Conservation (phyloP, 2,888 invertebrate species). For the Pristionchus japonicus region DNA sequence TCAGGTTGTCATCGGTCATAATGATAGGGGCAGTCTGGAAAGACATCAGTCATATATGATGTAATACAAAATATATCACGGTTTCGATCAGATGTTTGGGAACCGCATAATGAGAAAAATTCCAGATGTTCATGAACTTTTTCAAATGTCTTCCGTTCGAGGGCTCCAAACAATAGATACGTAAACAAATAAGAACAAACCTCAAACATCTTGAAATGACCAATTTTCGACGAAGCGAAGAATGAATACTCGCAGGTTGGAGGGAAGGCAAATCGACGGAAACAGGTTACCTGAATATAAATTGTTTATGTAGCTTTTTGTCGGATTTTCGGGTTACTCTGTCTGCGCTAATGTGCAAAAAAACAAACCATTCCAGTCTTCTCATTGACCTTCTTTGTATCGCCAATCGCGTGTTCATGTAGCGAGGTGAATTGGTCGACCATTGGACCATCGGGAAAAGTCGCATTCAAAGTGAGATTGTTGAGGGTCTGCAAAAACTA, state of each 20-base stretch:
- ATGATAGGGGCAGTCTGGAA: not conserved
- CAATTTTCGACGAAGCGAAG: not conserved
- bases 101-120: too few relatives aligned
- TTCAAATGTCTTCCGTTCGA: too few relatives aligned
- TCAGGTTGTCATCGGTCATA: not conserved
- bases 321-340: too few relatives aligned
- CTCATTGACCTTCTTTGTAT: not conserved
- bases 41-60: not conserved
- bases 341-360: too few relatives aligned
- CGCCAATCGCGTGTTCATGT: not conserved
- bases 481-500: not conserved
- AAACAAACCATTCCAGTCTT: not conserved
- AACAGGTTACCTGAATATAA: not conserved
- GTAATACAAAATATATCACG: too few relatives aligned
- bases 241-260: not conserved
- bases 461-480: not conserved
- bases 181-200: not conserved
- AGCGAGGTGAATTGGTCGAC: not conserved
- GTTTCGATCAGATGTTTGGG: too few relatives aligned
- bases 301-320: not conserved
- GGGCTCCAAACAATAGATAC: too few relatives aligned
- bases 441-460: not conserved
- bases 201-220: not conserved
- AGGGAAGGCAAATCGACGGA: not conserved
- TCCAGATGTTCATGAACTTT: too few relatives aligned